Evolutionary conservation across 2,888 invertebrate genomes (phyloP).

Genomic region (Sinodicranocentrus sp.): DNA sequence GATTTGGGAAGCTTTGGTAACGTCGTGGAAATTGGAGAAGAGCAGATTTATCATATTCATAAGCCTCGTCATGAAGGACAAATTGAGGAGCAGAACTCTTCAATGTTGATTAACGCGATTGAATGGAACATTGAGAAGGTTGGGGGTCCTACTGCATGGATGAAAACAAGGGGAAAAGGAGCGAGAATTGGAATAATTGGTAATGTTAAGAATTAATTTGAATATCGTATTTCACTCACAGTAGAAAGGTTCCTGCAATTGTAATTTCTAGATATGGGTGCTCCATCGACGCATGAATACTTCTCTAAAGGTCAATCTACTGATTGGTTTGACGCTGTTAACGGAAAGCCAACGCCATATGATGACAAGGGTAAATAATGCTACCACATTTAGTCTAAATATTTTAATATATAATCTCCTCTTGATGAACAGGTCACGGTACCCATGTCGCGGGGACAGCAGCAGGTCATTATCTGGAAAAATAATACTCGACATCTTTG

Average conservation of each 20-base stretch:
- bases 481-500: neutral
- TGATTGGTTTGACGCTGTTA: conserved; percentile 13
- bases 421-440: conserved; percentile 29
- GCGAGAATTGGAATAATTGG: conserved; percentile 34
- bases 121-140: conserved; percentile 42
- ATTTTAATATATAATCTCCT: no score
- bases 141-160: neutral
- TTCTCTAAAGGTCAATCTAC: neutral
- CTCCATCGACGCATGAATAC: neutral
- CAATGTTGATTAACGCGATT: neutral
- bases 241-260: no score
- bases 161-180: neutral
- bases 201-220: neutral
- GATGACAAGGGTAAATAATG: conserved; percentile 28
- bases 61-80: conserved; percentile 10
- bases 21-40: conserved; percentile 27
- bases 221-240: neutral
- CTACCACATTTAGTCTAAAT: no score
- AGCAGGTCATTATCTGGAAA: neutral
- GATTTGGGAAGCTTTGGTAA: conserved; percentile 15
- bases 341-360: neutral
- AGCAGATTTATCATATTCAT: conserved; percentile 28
- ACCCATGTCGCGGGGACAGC: conserved; percentile 45
- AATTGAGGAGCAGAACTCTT: neutral
- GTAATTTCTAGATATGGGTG: conserved; percentile 30